Evolutionary conservation across 2,113 vertebrate species (phyloP).

Genomic region (Monarcha castaneiventris): DNA sequence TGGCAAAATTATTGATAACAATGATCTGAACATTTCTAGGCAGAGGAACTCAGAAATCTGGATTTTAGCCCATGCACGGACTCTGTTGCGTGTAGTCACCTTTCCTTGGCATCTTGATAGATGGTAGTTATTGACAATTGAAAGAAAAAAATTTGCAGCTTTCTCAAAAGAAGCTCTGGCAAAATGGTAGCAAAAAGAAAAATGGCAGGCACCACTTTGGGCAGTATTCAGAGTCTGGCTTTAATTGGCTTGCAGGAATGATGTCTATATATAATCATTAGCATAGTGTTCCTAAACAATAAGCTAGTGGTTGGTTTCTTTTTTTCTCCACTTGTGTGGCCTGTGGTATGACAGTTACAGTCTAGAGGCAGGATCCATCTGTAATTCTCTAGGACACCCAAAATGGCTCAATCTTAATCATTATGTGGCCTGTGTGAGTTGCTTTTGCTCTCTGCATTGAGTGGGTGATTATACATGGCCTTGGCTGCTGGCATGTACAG

Average conservation of each 20-base stretch:
- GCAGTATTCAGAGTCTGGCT: not conserved
- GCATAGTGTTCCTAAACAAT: not conserved
- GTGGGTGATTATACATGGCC: accelerated
- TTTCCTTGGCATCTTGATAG: not conserved
- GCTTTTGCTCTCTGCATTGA: not conserved
- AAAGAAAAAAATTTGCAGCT: not conserved
- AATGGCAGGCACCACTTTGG: not conserved
- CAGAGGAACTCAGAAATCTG: not conserved
- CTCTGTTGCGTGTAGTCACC: not conserved
- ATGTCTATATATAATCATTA: not conserved
- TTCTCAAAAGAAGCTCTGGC: not conserved
- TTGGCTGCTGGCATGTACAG: not conserved
- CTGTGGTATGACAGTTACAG: not conserved
- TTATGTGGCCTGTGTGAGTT: not conserved
- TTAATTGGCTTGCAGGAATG: not conserved
- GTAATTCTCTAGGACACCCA: not conserved
- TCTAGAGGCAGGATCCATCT: not conserved
- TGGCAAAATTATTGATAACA: not conserved
- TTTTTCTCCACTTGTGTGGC: not conserved
- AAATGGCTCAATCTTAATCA: not conserved
- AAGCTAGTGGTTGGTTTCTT: not conserved
- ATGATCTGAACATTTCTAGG: accelerated
- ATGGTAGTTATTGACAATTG: not conserved
- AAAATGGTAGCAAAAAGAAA: not conserved
- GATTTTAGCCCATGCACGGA: not conserved